Percentiles rank a stretch among this genome's conserved stretches.
Evolutionary conservation across 2,888 invertebrate genomes (phyloP).

Genomic region (Trachelus stipa): DNA sequence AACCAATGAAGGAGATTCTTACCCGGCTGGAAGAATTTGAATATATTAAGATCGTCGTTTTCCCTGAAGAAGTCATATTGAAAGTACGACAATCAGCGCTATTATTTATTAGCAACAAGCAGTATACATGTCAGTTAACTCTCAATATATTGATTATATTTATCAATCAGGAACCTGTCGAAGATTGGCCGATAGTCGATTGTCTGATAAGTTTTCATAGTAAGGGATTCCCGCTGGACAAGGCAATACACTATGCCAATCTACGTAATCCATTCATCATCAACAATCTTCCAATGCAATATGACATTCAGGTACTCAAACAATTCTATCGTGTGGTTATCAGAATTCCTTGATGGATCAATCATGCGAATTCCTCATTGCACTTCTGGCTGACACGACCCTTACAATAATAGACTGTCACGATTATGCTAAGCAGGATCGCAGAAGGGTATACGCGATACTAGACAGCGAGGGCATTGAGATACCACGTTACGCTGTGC

Average conservation of each 20-base stretch:
- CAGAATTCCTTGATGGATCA: slow-evolving; percentile 11
- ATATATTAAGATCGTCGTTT: slow-evolving; percentile 93
- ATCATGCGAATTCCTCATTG: slow-evolving; percentile 2
- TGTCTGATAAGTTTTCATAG: slow-evolving; percentile 98
- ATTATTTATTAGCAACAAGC: background rate
- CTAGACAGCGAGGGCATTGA: slow-evolving; percentile 95
- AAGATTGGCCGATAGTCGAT: slow-evolving; percentile 98
- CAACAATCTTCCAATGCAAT: slow-evolving; percentile 98
- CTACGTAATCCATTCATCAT: slow-evolving; percentile 95
- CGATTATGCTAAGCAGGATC: slow-evolving; percentile 72
- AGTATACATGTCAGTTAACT: background rate
- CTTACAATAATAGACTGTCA: slow-evolving; percentile 12
- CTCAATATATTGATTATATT: background rate
- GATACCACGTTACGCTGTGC: slow-evolving; percentile 96
- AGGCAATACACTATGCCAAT: slow-evolving; percentile 96
- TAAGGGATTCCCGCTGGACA: slow-evolving; percentile 97
- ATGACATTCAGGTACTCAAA: slow-evolving; percentile 85
- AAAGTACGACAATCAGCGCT: slow-evolving; percentile 72
- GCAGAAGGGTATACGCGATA: slow-evolving; percentile 94
- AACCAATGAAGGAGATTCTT: slow-evolving; percentile 99
- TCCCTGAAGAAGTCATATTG: slow-evolving; percentile 95
- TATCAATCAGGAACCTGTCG: slow-evolving; percentile 82
- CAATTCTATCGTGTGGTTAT: background rate
- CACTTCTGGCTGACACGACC: background rate
- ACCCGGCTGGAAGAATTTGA: slow-evolving; percentile 96